Base-by-base conservation (phyloP, 1,140 invertebrate species). In the Vollenhovia emeryi region DNA sequence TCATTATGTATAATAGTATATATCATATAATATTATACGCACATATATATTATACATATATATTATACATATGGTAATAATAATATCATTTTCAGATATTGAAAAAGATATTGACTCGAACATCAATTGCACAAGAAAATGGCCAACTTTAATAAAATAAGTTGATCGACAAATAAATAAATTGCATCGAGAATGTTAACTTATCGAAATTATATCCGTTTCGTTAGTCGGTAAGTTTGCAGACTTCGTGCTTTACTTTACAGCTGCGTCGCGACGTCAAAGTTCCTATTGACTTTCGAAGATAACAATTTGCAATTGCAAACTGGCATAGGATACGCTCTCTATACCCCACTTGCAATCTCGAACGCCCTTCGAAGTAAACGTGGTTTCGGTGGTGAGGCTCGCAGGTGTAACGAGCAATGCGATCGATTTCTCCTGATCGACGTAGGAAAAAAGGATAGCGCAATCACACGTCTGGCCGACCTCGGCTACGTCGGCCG, bases 401-500 rank as follows among this genome's bases (percentile, higher is more conserved):
- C 36, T 71, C 18, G 74, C 24, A 36, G 0, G 24, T 11, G 24
- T 15, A 48, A 30, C 45, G 21, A 82, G 71, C 50, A 27, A 27
- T 66, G 36, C 15, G 76, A 73, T 82, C 24, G 50, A 82, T 69
- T 40, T 21, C 64, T 21, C 5, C 11, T 57, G 50, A 69, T 71
- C 36, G 50, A 73, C 24, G 15, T 40, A 11, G 36, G 18, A 73
- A 80, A 59, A 66, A 50, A 73, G 73, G 75, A 69, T 80, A 84
- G 78, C 24, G 74, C 73, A 78, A 78, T 85, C 85, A 85, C 64
- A 36, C n/a, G 73, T 13, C 48, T 64, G 62, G 33, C 71, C 55
- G 71, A 66, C 64, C 87, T 88, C 60, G 68, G 86, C 82, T 88
- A 83, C 74, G 85, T 84, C 73, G 66, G 76, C 73, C 48, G 45